Evolutionary conservation across 2,888 invertebrate genomes (phyloP).

Genomic region (Blomia tropicalis): DNA sequence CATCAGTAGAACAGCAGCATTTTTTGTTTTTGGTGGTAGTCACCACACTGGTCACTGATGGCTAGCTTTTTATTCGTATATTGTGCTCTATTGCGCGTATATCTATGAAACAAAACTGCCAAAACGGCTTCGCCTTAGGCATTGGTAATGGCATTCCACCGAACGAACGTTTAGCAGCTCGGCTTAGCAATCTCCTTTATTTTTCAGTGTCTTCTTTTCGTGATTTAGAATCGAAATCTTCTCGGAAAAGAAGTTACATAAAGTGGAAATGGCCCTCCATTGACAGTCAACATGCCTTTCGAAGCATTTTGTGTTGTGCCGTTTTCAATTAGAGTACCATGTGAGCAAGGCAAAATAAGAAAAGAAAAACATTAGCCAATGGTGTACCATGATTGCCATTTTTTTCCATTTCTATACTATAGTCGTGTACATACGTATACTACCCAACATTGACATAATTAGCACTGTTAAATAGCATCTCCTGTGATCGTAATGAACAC

Average conservation of each 20-base stretch:
- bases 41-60: too few relatives aligned
- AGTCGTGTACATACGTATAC: too few relatives aligned
- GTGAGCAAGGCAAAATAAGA: too few relatives aligned
- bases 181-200: too few relatives aligned
- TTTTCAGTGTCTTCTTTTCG: background rate
- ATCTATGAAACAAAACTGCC: too few relatives aligned
- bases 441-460: slow-evolving; percentile 3
- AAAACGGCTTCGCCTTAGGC: slow-evolving; percentile 9
- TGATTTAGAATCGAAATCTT: slow-evolving; percentile 9
- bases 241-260: slow-evolving; percentile 3
- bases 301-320: background rate
- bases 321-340: background rate
- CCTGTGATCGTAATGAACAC: slow-evolving; percentile 1
- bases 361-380: too few relatives aligned
- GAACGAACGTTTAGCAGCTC: background rate
- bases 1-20: too few relatives aligned
- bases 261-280: background rate
- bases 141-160: background rate
- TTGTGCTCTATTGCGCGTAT: background rate
- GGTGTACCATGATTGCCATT: too few relatives aligned
- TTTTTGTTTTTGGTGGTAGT: too few relatives aligned
- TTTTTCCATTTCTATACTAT: too few relatives aligned
- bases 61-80: background rate
- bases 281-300: too few relatives aligned
- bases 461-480: slow-evolving; percentile 6